A percentile compares a stretch with the other conserved stretches of the same genome.
Conservation (phyloP, 2,797 vertebrate species). For the Clarias laeviceps region DNA sequence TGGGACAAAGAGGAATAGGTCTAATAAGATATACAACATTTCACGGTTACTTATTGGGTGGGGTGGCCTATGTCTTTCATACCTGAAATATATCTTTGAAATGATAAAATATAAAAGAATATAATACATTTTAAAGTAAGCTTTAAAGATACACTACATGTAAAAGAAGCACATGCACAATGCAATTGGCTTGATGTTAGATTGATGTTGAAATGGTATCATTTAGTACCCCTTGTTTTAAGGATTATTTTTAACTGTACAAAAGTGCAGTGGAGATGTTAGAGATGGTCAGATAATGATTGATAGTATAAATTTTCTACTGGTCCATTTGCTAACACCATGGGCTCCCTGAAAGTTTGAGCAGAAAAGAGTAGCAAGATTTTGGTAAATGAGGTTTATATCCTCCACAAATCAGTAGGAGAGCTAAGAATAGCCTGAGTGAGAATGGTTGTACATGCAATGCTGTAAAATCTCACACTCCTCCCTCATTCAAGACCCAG, state of each 20-base stretch:
- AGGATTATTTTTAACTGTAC: neutral
- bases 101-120: neutral
- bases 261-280: neutral
- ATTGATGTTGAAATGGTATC: neutral
- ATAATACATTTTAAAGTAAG: neutral
- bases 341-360: neutral
- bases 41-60: neutral
- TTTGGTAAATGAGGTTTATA: neutral
- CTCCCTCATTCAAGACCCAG: neutral
- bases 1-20: neutral
- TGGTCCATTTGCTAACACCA: neutral
- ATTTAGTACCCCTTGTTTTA: neutral
- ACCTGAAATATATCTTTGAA: neutral
- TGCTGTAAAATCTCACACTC: slow-evolving; percentile 11
- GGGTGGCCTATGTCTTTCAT: neutral
- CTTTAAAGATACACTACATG: neutral
- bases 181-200: no score
- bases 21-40: neutral
- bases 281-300: neutral
- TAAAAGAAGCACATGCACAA: neutral
- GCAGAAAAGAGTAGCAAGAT: neutral
- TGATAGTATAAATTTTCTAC: neutral
- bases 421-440: neutral
- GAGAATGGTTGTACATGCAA: neutral
- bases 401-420: neutral